phyloP scores from a whole-genome alignment of 1,140 invertebrate genomes.

The Patella vulgata region DNA sequence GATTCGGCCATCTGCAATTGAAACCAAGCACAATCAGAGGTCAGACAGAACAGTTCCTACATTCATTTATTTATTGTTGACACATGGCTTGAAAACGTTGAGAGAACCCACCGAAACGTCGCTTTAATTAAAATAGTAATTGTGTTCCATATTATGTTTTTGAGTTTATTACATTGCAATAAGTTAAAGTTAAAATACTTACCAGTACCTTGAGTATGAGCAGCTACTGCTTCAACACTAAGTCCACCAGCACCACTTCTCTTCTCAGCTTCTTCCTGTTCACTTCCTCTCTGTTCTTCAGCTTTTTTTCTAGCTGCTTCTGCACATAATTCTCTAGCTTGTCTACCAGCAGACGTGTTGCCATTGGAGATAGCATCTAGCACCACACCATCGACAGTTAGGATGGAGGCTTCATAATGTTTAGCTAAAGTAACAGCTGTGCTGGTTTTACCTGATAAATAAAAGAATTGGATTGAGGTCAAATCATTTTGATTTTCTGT shows the following conservation, averaged over 20 bases:
- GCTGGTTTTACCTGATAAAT: slow-evolving; percentile 57
- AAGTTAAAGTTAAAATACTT: too few species aligned
- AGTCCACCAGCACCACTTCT: slow-evolving; percentile 53
- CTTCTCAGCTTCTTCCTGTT: slow-evolving; percentile 56
- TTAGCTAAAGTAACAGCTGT: slow-evolving; percentile 61
- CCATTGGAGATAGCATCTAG: slow-evolving; percentile 65
- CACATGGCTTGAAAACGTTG: too few species aligned
- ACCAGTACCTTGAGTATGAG: slow-evolving; percentile 60
- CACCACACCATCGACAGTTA: slow-evolving; percentile 63
- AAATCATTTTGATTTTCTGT: too few species aligned
- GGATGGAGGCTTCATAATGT: slow-evolving; percentile 62
- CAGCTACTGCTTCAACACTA: slow-evolving; percentile 64
- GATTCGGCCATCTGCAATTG: too few species aligned
- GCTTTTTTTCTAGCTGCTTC: slow-evolving; percentile 59
- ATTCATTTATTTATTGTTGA: too few species aligned
- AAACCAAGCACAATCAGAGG: too few species aligned
- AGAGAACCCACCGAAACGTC: too few species aligned
- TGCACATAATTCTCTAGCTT: slow-evolving; percentile 61
- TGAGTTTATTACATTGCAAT: too few species aligned
- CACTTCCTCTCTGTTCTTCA: slow-evolving; percentile 55
- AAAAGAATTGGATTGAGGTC: too few species aligned
- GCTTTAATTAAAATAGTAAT: too few species aligned
- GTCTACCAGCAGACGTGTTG: slow-evolving; percentile 56
- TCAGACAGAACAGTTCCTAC: too few species aligned
- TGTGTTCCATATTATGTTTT: too few species aligned